These are phyloP conservation scores for Diploptera punctata DNA, from an alignment of 2,888 invertebrate species.

Conservation along the genomic window DNA sequence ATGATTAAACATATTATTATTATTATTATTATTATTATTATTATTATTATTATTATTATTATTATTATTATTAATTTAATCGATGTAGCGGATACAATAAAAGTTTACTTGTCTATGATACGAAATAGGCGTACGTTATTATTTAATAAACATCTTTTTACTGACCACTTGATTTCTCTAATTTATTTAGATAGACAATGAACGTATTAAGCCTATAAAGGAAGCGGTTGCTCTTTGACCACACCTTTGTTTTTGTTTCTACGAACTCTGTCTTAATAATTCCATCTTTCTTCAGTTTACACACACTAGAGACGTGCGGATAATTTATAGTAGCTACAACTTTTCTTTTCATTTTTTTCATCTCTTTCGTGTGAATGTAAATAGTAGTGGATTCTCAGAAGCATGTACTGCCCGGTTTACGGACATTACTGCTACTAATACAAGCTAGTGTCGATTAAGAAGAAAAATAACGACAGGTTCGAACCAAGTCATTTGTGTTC, in stretches of 20 bases:
- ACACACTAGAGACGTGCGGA: conserved; percentile 7
- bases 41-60: no score
- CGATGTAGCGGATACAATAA: no score
- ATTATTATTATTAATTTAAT: no score
- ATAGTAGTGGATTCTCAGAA: conserved; percentile 30
- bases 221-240: neutral
- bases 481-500: conserved; percentile 1
- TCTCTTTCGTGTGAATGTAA: conserved; percentile 29
- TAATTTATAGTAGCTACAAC: neutral
- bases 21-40: no score
- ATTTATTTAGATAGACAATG: no score
- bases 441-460: conserved; percentile 13
- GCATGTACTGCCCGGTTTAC: conserved; percentile 7
- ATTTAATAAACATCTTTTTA: no score
- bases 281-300: conserved; percentile 16
- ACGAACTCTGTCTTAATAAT: conserved; percentile 13
- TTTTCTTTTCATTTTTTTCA: no score
- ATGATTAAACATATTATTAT: no score
- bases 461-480: conserved; percentile 13
- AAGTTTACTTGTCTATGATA: no score
- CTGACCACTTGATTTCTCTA: no score
- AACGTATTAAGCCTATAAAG: no score
- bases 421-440: conserved; percentile 12
- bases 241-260: conserved; percentile 20
- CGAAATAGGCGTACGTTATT: no score